Percentiles rank a stretch among this genome's conserved stretches.
phyloP scores from a whole-genome alignment of 2,113 vertebrate species.

The Lonchura striata region DNA sequence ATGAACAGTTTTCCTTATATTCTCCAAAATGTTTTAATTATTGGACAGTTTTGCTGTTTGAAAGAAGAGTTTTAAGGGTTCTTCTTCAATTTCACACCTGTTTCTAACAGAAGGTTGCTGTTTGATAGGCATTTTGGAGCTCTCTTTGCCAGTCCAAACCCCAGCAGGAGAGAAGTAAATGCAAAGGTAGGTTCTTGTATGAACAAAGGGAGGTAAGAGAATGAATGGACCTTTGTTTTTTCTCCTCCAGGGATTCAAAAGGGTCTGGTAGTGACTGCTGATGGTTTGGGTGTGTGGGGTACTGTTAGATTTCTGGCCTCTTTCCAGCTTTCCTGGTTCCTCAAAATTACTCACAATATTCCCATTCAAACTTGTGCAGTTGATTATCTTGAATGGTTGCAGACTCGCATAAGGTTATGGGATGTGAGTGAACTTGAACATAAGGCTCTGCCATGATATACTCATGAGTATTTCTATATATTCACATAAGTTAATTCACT shows the following conservation, averaged over 20 bases:
- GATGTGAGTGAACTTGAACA: neutral
- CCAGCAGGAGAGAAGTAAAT: conserved; percentile 78
- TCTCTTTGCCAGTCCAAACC: conserved; percentile 68
- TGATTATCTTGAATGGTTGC: neutral
- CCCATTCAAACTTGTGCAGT: neutral
- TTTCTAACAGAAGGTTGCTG: neutral
- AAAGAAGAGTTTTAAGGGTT: neutral
- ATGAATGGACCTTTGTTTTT: neutral
- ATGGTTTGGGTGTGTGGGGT: neutral
- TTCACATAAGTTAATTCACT: neutral
- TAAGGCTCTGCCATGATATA: neutral
- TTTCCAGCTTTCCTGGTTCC: neutral
- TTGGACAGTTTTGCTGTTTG: neutral
- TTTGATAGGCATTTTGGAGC: conserved; percentile 79
- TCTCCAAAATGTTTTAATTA: neutral
- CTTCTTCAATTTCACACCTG: neutral
- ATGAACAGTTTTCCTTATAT: neutral
- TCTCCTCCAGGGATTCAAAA: neutral
- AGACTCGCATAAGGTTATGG: fast-evolving
- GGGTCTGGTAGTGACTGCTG: neutral
- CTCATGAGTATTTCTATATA: neutral
- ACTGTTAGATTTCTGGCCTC: neutral
- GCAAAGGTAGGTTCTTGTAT: conserved; percentile 73
- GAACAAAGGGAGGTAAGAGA: neutral
- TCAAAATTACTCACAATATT: neutral